Conservation (phyloP, 2,888 invertebrate genomes). For the Tromatobia lineatoria region DNA sequence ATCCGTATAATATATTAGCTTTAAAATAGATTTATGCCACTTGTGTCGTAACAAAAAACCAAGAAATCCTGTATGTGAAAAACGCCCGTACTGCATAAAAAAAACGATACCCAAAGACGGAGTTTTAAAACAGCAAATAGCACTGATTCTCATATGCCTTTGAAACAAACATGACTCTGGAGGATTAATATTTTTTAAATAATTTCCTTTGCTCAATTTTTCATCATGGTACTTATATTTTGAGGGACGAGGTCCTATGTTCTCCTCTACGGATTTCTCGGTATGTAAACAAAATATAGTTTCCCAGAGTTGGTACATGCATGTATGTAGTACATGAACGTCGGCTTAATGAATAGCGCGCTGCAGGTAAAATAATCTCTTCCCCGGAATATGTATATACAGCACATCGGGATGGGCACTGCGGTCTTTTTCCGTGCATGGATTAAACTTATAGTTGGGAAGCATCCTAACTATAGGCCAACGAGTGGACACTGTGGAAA, state of each 20-base stretch:
- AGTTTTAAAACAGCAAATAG: too few relatives aligned
- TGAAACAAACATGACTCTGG: background rate
- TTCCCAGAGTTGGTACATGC: background rate
- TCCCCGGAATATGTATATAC: background rate
- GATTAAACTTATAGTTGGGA: constrained; percentile 49
- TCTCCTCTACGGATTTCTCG: background rate
- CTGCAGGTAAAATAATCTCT: constrained; percentile 51
- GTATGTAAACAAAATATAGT: background rate
- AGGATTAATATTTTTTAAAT: background rate
- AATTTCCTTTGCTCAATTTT: background rate
- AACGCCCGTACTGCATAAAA: too few relatives aligned
- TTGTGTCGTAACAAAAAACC: too few relatives aligned
- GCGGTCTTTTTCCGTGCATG: constrained; percentile 37
- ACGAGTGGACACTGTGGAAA: constrained; percentile 12
- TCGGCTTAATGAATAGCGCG: constrained; percentile 38
- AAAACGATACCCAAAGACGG: too few relatives aligned
- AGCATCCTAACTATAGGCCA: background rate
- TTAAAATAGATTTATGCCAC: too few relatives aligned
- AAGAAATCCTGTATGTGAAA: too few relatives aligned
- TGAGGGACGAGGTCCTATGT: background rate
- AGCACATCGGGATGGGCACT: constrained; percentile 16
- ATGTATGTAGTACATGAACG: background rate
- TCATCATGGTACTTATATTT: background rate
- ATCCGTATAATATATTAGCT: too few relatives aligned
- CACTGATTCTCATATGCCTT: background rate